Conservation (phyloP, 2,113 vertebrate genomes). For the Sus scrofa region DNA sequence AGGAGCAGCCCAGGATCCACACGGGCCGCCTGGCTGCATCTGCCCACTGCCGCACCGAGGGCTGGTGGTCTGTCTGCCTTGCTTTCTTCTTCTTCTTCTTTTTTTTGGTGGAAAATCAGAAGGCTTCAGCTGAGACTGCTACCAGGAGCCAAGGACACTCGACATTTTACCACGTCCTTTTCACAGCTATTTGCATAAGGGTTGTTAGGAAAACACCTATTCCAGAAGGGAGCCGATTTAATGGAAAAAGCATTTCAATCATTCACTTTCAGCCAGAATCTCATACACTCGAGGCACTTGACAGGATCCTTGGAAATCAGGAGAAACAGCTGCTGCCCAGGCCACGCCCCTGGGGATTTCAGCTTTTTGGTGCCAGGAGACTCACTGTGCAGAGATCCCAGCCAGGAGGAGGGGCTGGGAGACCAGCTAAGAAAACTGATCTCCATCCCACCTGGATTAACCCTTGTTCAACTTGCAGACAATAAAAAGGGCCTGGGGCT, state of each 20-base stretch:
- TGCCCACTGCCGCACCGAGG: not conserved
- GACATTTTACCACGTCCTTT: slow-evolving; percentile 76
- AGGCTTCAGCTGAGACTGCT: slow-evolving; percentile 49
- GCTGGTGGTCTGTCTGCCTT: slow-evolving; percentile 26
- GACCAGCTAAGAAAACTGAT: not conserved
- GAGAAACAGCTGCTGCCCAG: slow-evolving; percentile 34
- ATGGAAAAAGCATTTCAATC: slow-evolving; percentile 68
- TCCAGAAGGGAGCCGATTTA: slow-evolving; percentile 57
- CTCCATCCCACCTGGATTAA: not conserved
- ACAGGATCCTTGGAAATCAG: slow-evolving; percentile 73
- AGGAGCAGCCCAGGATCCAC: slow-evolving; percentile 49
- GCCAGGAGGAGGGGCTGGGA: slow-evolving; percentile 5
- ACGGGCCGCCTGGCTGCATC: slow-evolving; percentile 62
- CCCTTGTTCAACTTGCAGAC: not conserved
- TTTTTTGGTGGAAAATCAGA: slow-evolving; percentile 62
- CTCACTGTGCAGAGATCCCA: not conserved
- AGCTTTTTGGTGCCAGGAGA: slow-evolving; percentile 37
- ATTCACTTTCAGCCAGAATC: slow-evolving; percentile 78
- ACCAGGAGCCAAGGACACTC: slow-evolving; percentile 40
- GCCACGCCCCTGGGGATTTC: slow-evolving; percentile 61
- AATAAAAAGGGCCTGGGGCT: slow-evolving; percentile 25
- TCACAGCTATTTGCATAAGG: slow-evolving; percentile 72
- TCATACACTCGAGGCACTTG: slow-evolving; percentile 77
- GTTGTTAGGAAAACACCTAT: slow-evolving; percentile 78
- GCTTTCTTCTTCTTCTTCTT: no score